Base-by-base conservation (phyloP, 2,797 vertebrate species). In the Natrix natrix region DNA sequence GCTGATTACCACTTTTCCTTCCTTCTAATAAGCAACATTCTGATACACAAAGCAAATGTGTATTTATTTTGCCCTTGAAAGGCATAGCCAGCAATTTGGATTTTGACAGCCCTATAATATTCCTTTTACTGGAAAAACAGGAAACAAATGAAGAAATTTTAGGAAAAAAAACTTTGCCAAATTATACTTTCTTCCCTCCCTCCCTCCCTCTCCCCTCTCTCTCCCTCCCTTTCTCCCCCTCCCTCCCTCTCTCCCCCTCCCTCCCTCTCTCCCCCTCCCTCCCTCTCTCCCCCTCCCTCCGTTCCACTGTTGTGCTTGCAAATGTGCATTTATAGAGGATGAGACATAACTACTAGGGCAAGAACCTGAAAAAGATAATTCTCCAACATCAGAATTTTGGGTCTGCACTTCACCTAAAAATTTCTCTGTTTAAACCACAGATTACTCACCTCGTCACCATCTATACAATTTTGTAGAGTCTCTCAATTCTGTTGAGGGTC, bases 11-110 rank as follows among this genome's bases (percentile, higher is more conserved):
- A 57, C 26, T 4, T 92, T 66, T 89, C 89, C 20, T 4, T 43
- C 90, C 8, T 86, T 4, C 87, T 20, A n/a, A 7, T 5, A 13
- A 92, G 63, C 37, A 1, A 0, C 55, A 0, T 1, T 54, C 86
- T 66, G 0, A 1, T 1, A 1, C 20, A 13, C 0, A 22, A 88
- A 3, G 48, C 11, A 78, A 93, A 11, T 1, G n/a, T 0, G 1
- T 0, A 24, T 87, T 69, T 17, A 24, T 87, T 89, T 91, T 87
- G 24, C 60, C 55, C 43, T 60, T 60, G 87, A 89, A 37, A 54
- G 11, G 54, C 56, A n/a, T n/a, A 92, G 57, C 43, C 16, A 74
- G 69, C 20, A n/a, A 91, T 89, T 92, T 92, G 86, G 56, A 0
- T 1, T 8, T 0, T 11, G 56, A 92, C 83, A 24, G 2, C 87